Conservation (phyloP, 2,797 vertebrate genomes). For the Ctenosaura bakeri region DNA sequence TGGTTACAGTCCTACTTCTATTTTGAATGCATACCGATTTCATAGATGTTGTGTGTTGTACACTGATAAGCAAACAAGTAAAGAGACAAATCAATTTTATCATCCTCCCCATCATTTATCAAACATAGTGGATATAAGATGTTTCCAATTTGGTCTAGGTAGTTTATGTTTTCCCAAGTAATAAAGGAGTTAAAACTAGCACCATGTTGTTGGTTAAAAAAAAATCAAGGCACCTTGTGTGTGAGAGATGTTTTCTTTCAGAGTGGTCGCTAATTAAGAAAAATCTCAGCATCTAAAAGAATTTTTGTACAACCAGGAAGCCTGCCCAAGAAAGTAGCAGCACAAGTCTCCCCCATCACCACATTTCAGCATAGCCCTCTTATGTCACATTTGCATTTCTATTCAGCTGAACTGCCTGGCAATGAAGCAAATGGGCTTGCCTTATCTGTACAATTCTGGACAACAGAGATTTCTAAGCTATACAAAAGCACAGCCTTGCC, state of each 20-base stretch:
- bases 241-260: conserved; percentile 70
- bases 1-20: conserved; percentile 76
- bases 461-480: conserved; percentile 78
- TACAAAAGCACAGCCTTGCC: conserved; percentile 78
- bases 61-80: conserved; percentile 86
- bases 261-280: conserved; percentile 74
- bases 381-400: conserved; percentile 84
- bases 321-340: conserved; percentile 58
- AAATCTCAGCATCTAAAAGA: conserved; percentile 61
- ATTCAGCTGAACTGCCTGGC: conserved; percentile 80
- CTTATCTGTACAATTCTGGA: conserved; percentile 82
- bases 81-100: conserved; percentile 82
- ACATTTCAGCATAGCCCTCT: conserved; percentile 54
- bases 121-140: conserved; percentile 80
- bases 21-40: conserved; percentile 82
- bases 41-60: conserved; percentile 79
- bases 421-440: conserved; percentile 78
- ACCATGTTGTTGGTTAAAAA: conserved; percentile 30
- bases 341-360: conserved; percentile 55
- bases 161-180: conserved; percentile 72
- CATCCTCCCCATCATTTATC: conserved; percentile 78
- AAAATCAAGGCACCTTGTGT: conserved; percentile 76
- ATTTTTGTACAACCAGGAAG: conserved; percentile 72
- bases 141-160: conserved; percentile 78
- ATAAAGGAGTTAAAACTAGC: conserved; percentile 79